Evolutionary conservation across 2,113 vertebrate genomes (phyloP).

Genomic region (Numida meleagris): DNA sequence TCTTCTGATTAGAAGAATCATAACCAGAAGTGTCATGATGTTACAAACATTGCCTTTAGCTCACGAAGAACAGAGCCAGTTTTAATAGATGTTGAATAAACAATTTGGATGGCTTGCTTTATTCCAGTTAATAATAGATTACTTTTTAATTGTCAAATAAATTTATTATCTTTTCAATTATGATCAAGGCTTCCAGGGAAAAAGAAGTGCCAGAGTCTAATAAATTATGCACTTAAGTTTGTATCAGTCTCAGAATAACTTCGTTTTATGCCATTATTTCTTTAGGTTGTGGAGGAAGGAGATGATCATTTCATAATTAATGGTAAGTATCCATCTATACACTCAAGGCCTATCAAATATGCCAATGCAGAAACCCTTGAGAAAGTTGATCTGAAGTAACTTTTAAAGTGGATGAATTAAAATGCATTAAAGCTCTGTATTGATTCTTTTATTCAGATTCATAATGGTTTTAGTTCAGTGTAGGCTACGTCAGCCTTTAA

Average conservation of each 20-base stretch:
- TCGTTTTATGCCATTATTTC: background rate
- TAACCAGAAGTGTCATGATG: background rate
- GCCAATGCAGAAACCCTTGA: background rate
- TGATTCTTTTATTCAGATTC: slow-evolving; percentile 24
- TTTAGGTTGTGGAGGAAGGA: background rate
- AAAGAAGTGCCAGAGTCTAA: background rate
- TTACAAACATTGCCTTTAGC: background rate
- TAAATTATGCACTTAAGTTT: background rate
- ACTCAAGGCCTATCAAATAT: background rate
- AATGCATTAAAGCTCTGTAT: background rate
- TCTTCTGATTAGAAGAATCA: background rate
- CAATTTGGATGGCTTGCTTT: background rate
- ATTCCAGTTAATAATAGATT: background rate
- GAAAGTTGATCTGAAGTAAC: slow-evolving; percentile 16
- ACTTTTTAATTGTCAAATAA: background rate
- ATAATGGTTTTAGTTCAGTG: background rate
- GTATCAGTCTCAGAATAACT: background rate
- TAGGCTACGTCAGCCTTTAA: slow-evolving; percentile 1
- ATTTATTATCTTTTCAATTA: background rate
- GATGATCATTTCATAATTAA: background rate
- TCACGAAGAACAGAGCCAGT: background rate
- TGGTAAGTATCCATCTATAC: background rate
- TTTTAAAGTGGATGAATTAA: slow-evolving; percentile 25
- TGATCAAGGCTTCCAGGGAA: background rate
- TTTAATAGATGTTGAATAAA: background rate